A percentile compares a stretch with the other conserved stretches of the same genome.
Evolutionary conservation across 2,113 vertebrate species (phyloP).

Genomic region (Rhea americana): DNA sequence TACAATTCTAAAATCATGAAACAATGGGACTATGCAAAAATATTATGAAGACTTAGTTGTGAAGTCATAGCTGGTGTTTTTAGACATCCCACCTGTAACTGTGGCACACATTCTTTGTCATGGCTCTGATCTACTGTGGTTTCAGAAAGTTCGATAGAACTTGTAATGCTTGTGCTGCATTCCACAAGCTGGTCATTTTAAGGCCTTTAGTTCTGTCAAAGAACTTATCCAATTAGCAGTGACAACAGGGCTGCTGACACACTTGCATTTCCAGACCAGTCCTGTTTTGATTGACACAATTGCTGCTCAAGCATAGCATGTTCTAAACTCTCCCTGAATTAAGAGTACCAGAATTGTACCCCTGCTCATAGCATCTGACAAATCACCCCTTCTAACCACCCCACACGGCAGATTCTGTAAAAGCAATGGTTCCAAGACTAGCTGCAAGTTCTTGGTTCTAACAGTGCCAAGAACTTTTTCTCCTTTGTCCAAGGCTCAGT

Average conservation of each 20-base stretch:
- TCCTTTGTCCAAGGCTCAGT: neutral
- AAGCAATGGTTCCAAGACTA: neutral
- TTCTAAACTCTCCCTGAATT: neutral
- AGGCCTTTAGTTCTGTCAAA: neutral
- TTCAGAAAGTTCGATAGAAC: neutral
- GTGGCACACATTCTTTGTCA: neutral
- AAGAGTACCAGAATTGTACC: neutral
- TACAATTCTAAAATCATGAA: neutral
- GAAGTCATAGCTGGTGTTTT: neutral
- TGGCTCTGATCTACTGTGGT: neutral
- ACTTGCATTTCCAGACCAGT: neutral
- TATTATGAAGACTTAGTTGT: neutral
- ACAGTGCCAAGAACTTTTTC: neutral
- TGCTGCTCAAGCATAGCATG: neutral
- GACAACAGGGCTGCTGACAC: neutral
- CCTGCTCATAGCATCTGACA: neutral
- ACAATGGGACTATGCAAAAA: neutral
- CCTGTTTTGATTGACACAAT: neutral
- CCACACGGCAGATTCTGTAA: neutral
- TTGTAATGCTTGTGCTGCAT: neutral
- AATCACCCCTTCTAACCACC: too few species aligned
- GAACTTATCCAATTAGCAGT: neutral
- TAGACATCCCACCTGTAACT: neutral
- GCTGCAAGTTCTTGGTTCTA: neutral
- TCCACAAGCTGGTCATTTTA: neutral